Conservation (phyloP, 1,140 invertebrate genomes). For the Himalopsyche phryganea region DNA sequence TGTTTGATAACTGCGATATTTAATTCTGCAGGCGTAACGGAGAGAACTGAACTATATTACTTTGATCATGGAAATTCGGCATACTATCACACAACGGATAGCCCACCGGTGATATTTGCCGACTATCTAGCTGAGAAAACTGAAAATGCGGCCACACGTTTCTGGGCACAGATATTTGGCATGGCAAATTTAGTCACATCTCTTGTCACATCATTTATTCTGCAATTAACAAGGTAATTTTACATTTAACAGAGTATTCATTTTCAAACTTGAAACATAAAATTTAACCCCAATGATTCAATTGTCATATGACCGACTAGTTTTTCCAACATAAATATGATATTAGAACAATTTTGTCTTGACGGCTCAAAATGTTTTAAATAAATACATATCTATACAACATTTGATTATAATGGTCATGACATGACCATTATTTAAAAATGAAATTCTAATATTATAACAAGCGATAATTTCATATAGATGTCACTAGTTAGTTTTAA, state of each 20-base stretch:
- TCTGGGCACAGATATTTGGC: conserved; percentile 67
- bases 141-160: conserved; percentile 55
- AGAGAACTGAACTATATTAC: conserved; percentile 57
- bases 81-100: conserved; percentile 61
- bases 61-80: conserved; percentile 65
- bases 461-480: no score
- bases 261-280: neutral
- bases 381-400: no score
- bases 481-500: no score
- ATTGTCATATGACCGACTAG: no score
- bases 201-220: conserved; percentile 59
- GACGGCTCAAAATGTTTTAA: no score
- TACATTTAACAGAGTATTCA: neutral
- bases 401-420: no score
- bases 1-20: neutral
- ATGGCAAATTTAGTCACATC: conserved; percentile 57
- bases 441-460: no score
- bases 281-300: neutral
- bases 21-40: neutral
- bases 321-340: no score
- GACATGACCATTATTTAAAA: no score
- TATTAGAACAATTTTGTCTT: no score
- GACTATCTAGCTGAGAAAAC: conserved; percentile 58
- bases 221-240: conserved; percentile 50
- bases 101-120: conserved; percentile 53